Evolutionary conservation across 2,797 vertebrate genomes (phyloP).

Genomic region (Hemitrygon akajei): DNA sequence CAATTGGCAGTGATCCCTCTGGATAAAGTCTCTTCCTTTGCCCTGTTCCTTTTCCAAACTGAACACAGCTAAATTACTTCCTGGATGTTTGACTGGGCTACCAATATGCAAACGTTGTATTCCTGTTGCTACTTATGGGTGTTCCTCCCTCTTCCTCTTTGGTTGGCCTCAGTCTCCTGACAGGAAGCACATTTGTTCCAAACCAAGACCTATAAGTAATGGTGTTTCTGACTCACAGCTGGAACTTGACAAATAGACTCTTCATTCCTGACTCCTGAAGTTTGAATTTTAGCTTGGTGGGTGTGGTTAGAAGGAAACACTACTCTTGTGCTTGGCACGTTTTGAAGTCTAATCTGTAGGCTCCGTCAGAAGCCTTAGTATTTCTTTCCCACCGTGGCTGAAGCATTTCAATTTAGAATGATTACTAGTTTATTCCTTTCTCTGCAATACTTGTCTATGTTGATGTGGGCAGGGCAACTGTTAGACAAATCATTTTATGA

Average conservation of each 20-base stretch:
- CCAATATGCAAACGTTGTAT: neutral
- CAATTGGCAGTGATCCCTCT: neutral
- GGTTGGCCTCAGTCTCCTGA: neutral
- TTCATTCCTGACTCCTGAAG: neutral
- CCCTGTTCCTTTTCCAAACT: neutral
- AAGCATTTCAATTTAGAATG: no score
- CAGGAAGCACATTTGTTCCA: neutral
- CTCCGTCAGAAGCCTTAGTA: neutral
- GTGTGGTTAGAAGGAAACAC: neutral
- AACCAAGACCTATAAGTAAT: neutral
- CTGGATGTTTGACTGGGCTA: neutral
- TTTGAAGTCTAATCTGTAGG: neutral
- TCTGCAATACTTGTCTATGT: no score
- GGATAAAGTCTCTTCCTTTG: neutral
- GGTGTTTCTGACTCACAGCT: neutral
- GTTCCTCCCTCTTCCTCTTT: neutral
- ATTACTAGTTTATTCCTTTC: no score
- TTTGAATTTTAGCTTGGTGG: neutral
- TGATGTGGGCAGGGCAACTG: no score
- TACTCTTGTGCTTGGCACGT: neutral
- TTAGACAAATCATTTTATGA: no score
- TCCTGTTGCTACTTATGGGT: neutral
- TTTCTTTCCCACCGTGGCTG: neutral
- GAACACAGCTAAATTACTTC: neutral
- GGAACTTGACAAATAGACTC: neutral